Percentiles rank a stretch among this genome's conserved stretches.
Conservation (phyloP, 2,113 vertebrate genomes). For the Chitala chitala region DNA sequence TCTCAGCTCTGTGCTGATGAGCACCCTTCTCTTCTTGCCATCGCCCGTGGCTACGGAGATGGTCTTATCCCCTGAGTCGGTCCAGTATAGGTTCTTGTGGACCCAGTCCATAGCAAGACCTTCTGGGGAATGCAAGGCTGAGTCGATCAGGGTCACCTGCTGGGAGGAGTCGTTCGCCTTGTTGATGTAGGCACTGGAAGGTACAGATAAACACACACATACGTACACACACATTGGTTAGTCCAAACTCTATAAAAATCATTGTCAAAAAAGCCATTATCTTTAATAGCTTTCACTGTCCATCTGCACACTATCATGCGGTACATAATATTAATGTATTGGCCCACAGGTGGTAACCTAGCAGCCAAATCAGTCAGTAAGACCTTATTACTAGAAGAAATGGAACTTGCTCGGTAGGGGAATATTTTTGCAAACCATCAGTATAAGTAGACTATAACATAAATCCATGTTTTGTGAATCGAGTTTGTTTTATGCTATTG, state of each 20-base stretch:
- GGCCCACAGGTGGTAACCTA: not conserved
- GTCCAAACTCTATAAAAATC: not conserved
- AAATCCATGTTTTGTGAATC: slow-evolving; percentile 5
- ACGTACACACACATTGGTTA: slow-evolving; percentile 19
- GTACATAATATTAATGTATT: not conserved
- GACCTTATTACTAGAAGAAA: not conserved
- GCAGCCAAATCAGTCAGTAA: not conserved
- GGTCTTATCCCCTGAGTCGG: slow-evolving; percentile 91
- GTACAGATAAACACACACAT: not conserved
- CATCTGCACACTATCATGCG: not conserved
- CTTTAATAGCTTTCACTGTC: slow-evolving; percentile 18
- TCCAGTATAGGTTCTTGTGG: slow-evolving; percentile 98
- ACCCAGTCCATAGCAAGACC: slow-evolving; percentile 95
- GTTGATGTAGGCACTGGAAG: slow-evolving; percentile 84
- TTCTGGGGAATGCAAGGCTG: slow-evolving; percentile 83
- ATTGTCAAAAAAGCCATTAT: slow-evolving; percentile 2
- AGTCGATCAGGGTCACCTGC: slow-evolving; percentile 81
- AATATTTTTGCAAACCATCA: not conserved
- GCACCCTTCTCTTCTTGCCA: slow-evolving; percentile 77
- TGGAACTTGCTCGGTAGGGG: not conserved
- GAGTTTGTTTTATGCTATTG: not conserved
- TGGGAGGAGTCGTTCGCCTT: slow-evolving; percentile 81
- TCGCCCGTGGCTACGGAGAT: slow-evolving; percentile 88
- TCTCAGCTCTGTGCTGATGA: slow-evolving; percentile 78
- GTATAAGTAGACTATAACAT: not conserved